Conservation (phyloP, 2,797 vertebrate species). For the Brotula barbata region DNA sequence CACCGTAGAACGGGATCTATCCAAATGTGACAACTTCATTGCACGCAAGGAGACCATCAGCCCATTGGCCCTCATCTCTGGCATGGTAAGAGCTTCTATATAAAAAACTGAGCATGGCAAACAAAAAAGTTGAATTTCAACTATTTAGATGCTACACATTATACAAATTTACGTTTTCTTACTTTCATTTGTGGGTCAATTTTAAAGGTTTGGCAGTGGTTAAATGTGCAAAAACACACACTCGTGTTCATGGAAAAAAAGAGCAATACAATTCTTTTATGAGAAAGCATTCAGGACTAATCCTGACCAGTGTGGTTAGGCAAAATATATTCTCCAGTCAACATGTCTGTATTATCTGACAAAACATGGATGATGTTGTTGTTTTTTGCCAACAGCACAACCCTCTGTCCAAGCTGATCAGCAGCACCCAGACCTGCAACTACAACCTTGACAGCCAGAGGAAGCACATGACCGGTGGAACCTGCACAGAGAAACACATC, state of each 20-base stretch:
- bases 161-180: no score
- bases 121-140: no score
- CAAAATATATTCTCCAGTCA: no score
- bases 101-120: no score
- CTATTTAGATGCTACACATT: no score
- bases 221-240: no score
- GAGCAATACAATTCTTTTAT: no score
- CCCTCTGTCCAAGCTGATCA: conserved; percentile 84
- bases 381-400: conserved; percentile 69
- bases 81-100: conserved; percentile 80
- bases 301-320: no score
- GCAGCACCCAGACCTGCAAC: conserved; percentile 87
- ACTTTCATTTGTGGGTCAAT: no score
- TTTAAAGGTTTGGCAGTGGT: no score
- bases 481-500: conserved; percentile 89
- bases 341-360: conserved; percentile 1
- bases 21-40: conserved; percentile 81
- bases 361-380: background rate
- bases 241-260: no score
- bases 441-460: conserved; percentile 87
- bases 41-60: conserved; percentile 81
- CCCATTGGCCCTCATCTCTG: conserved; percentile 87
- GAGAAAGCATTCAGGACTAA: no score
- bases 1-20: conserved; percentile 83
- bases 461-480: conserved; percentile 84